Percentiles rank a stretch among this genome's conserved stretches.
Evolutionary conservation across 1,140 invertebrate genomes (phyloP).

Genomic region (Anastatus disparis): DNA sequence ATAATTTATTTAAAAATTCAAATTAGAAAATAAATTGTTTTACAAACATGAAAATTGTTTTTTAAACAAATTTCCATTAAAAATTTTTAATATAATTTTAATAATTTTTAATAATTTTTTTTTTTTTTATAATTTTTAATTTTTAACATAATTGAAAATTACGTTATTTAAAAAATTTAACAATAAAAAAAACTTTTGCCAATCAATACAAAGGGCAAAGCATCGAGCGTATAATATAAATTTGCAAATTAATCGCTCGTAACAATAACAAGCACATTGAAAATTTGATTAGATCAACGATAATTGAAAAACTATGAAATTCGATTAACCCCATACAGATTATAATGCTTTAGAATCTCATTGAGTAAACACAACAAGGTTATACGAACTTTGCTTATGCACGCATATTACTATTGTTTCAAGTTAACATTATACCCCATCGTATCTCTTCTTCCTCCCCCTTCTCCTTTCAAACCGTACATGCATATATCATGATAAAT

Average conservation of each 20-base stretch:
- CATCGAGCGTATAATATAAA: no score
- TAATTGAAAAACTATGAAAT: constrained; percentile 15
- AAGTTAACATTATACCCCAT: constrained; percentile 12
- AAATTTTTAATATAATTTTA: no score
- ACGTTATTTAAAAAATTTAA: no score
- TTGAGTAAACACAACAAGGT: constrained; percentile 23
- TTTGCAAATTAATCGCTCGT: neutral
- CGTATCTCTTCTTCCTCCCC: constrained; percentile 6
- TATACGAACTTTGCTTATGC: constrained; percentile 9
- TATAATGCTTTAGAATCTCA: constrained; percentile 15
- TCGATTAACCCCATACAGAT: constrained; percentile 19
- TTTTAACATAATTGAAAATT: no score
- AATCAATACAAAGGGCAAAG: no score
- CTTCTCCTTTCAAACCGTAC: constrained; percentile 4
- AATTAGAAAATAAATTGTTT: no score
- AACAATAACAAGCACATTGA: neutral
- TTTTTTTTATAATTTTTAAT: no score
- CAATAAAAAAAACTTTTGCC: no score
- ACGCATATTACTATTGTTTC: constrained; percentile 15
- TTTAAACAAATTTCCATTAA: no score
- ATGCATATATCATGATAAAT: constrained; percentile 18
- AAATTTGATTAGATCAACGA: constrained; percentile 7
- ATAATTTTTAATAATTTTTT: no score
- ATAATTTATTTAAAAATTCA: no score
- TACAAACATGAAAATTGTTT: no score